A percentile compares a stretch with the other conserved stretches of the same genome.
Conservation (phyloP, 2,113 vertebrate species). For the Aramus guarauna region DNA sequence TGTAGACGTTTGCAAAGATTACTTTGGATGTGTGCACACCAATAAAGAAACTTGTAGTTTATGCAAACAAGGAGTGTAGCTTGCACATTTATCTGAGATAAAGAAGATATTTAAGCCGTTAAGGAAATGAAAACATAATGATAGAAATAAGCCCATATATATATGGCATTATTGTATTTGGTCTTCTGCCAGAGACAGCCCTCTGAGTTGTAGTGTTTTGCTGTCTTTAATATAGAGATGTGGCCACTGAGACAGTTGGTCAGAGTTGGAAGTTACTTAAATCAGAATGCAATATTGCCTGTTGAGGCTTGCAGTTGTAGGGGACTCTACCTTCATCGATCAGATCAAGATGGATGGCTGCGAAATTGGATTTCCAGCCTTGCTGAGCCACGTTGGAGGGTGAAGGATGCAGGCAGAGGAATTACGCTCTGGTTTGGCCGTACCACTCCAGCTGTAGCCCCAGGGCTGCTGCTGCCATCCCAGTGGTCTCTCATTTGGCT, state of each 20-base stretch:
- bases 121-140: not conserved
- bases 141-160: not conserved
- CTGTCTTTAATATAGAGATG: not conserved
- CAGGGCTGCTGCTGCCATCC: not conserved
- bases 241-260: not conserved
- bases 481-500: not conserved
- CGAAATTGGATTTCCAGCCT: not conserved
- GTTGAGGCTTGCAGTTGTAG: not conserved
- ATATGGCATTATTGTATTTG: not conserved
- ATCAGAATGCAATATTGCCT: not conserved
- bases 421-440: not conserved
- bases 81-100: not conserved
- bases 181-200: not conserved
- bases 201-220: not conserved
- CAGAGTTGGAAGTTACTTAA: not conserved
- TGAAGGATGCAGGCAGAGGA: not conserved
- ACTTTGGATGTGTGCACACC: not conserved
- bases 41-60: not conserved
- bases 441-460: not conserved
- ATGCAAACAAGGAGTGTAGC: not conserved
- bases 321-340: not conserved
- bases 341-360: conserved; percentile 16
- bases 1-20: not conserved
- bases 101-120: not conserved
- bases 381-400: not conserved